phyloP scores from a whole-genome alignment of 2,888 invertebrate genomes.

The Xanthorhoe designata region DNA sequence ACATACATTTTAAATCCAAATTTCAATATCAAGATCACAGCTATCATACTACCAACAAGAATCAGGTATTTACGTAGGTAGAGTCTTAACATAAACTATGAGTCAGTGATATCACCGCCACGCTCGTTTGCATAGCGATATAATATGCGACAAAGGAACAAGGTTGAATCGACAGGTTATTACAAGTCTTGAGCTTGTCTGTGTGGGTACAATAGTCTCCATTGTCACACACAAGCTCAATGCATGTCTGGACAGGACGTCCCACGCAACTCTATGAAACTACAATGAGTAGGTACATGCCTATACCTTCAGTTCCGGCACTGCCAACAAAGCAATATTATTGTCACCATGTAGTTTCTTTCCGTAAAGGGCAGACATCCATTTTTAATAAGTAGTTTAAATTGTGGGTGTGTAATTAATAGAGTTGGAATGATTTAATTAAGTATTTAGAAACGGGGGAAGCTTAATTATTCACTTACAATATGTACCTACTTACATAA shows the following conservation, averaged over 20 bases:
- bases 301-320: not conserved
- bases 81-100: conserved; percentile 45
- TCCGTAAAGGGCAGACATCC: too few relatives aligned
- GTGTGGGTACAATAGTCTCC: conserved; percentile 52
- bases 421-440: too few relatives aligned
- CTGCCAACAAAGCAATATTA: not conserved
- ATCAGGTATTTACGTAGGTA: not conserved
- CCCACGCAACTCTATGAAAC: conserved; percentile 32
- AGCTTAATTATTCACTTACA: too few relatives aligned
- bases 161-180: conserved; percentile 77
- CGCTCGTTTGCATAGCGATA: conserved; percentile 72
- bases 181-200: conserved; percentile 62
- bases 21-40: not conserved
- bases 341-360: not conserved
- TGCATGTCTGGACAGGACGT: conserved; percentile 55
- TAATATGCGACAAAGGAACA: conserved; percentile 65
- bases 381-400: too few relatives aligned
- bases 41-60: not conserved
- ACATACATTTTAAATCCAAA: too few relatives aligned
- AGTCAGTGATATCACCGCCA: conserved; percentile 67
- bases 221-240: conserved; percentile 44
- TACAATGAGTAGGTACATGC: not conserved
- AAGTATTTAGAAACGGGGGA: not conserved
- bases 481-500: too few relatives aligned
- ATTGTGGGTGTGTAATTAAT: too few relatives aligned